A percentile compares a stretch with the other conserved stretches of the same genome.
Conservation (phyloP, 2,113 vertebrate species). For the Sceloporus tristichus region DNA sequence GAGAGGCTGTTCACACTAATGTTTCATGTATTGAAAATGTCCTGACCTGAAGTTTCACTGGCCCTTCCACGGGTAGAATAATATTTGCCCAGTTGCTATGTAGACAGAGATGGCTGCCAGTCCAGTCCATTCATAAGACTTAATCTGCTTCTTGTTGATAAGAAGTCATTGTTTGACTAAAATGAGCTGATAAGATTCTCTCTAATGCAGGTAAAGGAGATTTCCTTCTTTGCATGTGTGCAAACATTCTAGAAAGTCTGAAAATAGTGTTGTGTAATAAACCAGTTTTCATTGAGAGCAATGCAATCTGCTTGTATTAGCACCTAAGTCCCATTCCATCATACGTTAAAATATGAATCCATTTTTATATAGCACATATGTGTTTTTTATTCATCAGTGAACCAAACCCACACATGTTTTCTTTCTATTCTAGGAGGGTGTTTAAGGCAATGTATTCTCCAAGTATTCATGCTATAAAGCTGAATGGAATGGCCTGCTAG, state of each 20-base stretch:
- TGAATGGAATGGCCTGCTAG: background rate
- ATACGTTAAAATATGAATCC: background rate
- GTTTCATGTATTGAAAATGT: conserved; percentile 45
- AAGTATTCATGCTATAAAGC: background rate
- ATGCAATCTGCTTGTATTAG: conserved; percentile 24
- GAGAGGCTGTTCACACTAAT: conserved; percentile 45
- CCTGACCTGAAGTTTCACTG: conserved; percentile 39
- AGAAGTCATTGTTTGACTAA: conserved; percentile 72
- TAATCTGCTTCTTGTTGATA: conserved; percentile 77
- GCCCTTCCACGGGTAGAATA: conserved; percentile 59
- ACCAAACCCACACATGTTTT: background rate
- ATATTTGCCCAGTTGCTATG: conserved; percentile 82
- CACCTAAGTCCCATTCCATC: conserved; percentile 1
- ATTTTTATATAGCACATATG: conserved; percentile 1
- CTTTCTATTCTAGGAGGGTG: background rate
- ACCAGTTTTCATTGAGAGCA: conserved; percentile 37
- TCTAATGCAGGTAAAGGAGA: conserved; percentile 58
- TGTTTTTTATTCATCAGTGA: conserved; percentile 6
- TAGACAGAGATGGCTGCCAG: conserved; percentile 66
- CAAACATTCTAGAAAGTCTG: conserved; percentile 24
- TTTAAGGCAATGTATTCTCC: background rate
- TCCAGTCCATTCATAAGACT: conserved; percentile 65
- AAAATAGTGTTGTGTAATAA: conserved; percentile 26
- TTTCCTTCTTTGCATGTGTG: conserved; percentile 25
- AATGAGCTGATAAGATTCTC: conserved; percentile 66